phyloP scores from a whole-genome alignment of 2,113 vertebrate species.

The Antennarius striatus region DNA sequence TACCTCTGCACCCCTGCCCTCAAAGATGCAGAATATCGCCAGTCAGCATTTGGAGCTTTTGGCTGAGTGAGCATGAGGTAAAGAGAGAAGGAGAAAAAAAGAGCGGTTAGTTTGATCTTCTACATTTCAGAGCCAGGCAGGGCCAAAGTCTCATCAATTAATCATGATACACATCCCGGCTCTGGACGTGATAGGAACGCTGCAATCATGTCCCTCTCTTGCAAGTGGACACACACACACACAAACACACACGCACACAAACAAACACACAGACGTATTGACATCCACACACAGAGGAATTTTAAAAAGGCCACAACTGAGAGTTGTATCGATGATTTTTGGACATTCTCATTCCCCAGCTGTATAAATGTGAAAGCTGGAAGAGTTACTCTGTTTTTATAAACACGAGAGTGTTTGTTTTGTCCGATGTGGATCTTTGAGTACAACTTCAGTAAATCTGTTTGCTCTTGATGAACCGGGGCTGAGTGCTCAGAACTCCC shows the following conservation, averaged over 20 bases:
- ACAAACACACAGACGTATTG: conserved; percentile 19
- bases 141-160: conserved; percentile 78
- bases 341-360: conserved; percentile 28
- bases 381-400: conserved; percentile 24
- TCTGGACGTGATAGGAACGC: conserved; percentile 65
- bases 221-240: conserved; percentile 14
- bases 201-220: conserved; percentile 50
- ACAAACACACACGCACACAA: conserved; percentile 16
- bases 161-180: conserved; percentile 70
- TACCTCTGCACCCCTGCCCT: conserved; percentile 97
- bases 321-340: conserved; percentile 52
- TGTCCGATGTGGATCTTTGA: conserved; percentile 16
- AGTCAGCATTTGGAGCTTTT: conserved; percentile 96
- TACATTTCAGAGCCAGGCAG: conserved; percentile 60
- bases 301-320: conserved; percentile 45
- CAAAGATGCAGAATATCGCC: conserved; percentile 97
- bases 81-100: conserved; percentile 20
- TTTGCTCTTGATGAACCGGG: conserved; percentile 47
- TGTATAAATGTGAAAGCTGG: conserved; percentile 42
- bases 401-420: conserved; percentile 32
- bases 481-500: conserved; percentile 52
- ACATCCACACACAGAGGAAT: conserved; percentile 19
- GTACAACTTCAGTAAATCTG: conserved; percentile 38
- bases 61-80: conserved; percentile 79
- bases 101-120: conserved; percentile 70